Evolutionary conservation across 1,140 invertebrate species (phyloP), one percentile per base, ranked within the genome.

Genomic region (Euwallacea fornicatus): DNA sequence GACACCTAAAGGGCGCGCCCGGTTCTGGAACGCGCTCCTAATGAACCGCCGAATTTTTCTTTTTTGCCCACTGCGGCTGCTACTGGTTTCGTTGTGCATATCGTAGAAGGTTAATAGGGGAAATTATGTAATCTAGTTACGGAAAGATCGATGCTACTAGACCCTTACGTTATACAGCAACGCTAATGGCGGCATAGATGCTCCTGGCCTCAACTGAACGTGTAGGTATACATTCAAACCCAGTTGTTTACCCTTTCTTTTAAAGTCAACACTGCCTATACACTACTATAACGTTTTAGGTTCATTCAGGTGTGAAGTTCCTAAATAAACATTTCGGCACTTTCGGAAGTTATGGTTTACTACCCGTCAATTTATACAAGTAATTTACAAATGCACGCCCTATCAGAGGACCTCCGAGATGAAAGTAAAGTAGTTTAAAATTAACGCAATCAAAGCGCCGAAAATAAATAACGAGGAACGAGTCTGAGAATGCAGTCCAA

Each of bases 31-130:
- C 67, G 56, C 59, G 58, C 11, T 54, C 78, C 77, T 77, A 79
- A 80, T 80, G 75, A 77, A 76, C 75, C 76, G 74, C 73, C 74
- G 69, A 76, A 65, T 46, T 64, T 64, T 64, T 64, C 16, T 11
- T 50, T 50, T 21, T 71, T 71, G 72, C 16, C 66, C 64, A 42
- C 42, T 44, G 42, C 46, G 43, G 13, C 46, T 44, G 61, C 61
- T 63, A 63, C 61, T 47, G 61, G 43, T 46, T 46, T 63, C 42
- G 61, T 63, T 63, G 46, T 46, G 61, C 61, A 63, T 47, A 63
- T 63, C 46, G 2, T 33, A 33, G 21, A 33, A 33, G 21, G 21
- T 33, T 33, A 33, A 2, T 33, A 33, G 21, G 21, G 21, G 4
- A 33, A 33, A 33, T 33, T 33, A 33, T 33, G 21, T 33, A 33